A percentile compares a stretch with the other conserved stretches of the same genome.
Evolutionary conservation across 2,888 invertebrate genomes (phyloP).

Genomic region (Gasteruption jaculator): DNA sequence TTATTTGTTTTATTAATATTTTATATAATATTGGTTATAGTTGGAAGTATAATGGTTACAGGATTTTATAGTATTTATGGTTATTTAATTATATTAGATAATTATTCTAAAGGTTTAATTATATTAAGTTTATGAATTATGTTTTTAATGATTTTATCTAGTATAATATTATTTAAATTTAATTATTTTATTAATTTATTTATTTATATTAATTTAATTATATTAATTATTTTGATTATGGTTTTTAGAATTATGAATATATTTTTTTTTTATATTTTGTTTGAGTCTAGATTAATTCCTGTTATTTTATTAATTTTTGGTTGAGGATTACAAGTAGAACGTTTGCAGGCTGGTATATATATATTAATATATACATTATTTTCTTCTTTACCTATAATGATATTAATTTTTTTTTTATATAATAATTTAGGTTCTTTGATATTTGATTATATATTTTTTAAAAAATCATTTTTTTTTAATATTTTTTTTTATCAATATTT

Average conservation of each 20-base stretch:
- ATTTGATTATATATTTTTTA: too few relatives aligned
- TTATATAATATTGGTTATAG: conserved; percentile 51
- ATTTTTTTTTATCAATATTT: too few relatives aligned
- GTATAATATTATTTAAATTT: conserved; percentile 40
- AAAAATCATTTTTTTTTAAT: too few relatives aligned
- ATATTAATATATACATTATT: conserved; percentile 69
- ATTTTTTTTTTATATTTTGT: conserved; percentile 68
- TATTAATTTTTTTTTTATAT: conserved; percentile 56
- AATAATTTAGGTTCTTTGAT: conserved; percentile 15
- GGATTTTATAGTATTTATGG: too few relatives aligned
- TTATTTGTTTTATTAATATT: conserved; percentile 56
- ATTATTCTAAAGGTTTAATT: conserved; percentile 18
- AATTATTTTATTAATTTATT: conserved; percentile 59
- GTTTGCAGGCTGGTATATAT: conserved; percentile 63
- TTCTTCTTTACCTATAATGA: conserved; percentile 63
- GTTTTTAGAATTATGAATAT: conserved; percentile 56
- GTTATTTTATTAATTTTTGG: conserved; percentile 65
- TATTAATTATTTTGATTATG: conserved; percentile 24
- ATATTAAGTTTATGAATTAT: conserved; percentile 22
- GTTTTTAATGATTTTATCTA: conserved; percentile 48
- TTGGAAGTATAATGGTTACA: too few relatives aligned
- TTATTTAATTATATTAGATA: too few relatives aligned
- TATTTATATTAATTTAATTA: conserved; percentile 50
- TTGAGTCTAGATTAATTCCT: conserved; percentile 66
- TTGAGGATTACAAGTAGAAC: conserved; percentile 67